These are phyloP conservation scores for Thalpophila matura DNA, from an alignment of 2,888 invertebrate species.

Conservation along the genomic window DNA sequence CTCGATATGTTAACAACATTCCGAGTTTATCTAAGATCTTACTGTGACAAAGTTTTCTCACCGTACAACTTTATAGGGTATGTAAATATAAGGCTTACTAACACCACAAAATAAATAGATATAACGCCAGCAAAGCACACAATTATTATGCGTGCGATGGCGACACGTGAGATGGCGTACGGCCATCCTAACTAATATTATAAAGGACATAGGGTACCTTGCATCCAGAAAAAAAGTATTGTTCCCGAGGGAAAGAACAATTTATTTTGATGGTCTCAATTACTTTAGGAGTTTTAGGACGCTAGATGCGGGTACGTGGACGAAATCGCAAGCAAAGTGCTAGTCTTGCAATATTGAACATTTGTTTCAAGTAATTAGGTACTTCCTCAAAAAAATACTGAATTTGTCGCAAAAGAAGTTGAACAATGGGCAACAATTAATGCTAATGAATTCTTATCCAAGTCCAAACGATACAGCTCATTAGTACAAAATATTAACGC, in stretches of 20 bases:
- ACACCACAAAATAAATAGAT: too few relatives aligned
- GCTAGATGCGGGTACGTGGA: too few relatives aligned
- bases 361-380: background rate
- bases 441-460: slow-evolving; percentile 37
- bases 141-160: too few relatives aligned
- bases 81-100: slow-evolving; percentile 18
- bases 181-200: too few relatives aligned
- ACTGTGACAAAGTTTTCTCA: slow-evolving; percentile 28
- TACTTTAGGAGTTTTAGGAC: too few relatives aligned
- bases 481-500: slow-evolving; percentile 10
- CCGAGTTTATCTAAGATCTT: slow-evolving; percentile 24
- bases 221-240: too few relatives aligned
- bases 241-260: too few relatives aligned
- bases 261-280: too few relatives aligned
- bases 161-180: too few relatives aligned
- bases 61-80: slow-evolving; percentile 15
- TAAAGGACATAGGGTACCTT: too few relatives aligned
- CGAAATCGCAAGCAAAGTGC: too few relatives aligned
- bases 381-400: background rate
- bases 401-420: slow-evolving; percentile 7
- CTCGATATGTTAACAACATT: slow-evolving; percentile 32
- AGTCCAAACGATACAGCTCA: slow-evolving; percentile 6
- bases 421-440: slow-evolving; percentile 32
- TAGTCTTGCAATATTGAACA: background rate
- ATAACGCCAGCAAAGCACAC: too few relatives aligned